Evolutionary conservation across 2,113 vertebrate species (phyloP).

Genomic region (Odontophorus gujanensis): DNA sequence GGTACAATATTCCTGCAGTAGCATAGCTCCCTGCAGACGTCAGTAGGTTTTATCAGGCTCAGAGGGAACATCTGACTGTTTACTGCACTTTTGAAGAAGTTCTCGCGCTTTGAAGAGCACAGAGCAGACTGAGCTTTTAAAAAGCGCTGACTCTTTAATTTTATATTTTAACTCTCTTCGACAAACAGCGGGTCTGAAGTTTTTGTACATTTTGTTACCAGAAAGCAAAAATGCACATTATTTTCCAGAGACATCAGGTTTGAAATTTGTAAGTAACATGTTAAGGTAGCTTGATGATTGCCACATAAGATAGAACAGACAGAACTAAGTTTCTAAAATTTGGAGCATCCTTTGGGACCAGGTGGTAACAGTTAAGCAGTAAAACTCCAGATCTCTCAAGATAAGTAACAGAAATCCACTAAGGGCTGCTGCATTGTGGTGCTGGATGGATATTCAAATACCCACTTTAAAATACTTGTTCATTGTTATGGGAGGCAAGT

Average conservation of each 20-base stretch:
- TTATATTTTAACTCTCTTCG: neutral
- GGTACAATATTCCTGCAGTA: neutral
- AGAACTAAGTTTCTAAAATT: neutral
- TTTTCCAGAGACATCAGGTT: neutral
- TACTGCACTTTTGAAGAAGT: neutral
- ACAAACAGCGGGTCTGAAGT: neutral
- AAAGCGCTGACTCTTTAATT: neutral
- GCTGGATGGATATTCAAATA: neutral
- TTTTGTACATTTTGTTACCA: neutral
- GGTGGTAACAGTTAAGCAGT: neutral
- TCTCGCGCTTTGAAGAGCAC: neutral
- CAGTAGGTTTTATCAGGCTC: conserved; percentile 32
- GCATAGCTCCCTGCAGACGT: conserved; percentile 31
- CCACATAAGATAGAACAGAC: neutral
- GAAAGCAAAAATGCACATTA: neutral
- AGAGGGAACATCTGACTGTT: neutral
- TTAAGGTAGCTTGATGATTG: neutral
- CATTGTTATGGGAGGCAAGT: conserved; percentile 34
- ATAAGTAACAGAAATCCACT: neutral
- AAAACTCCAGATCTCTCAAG: neutral
- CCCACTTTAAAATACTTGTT: neutral
- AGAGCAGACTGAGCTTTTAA: neutral
- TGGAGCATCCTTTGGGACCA: neutral
- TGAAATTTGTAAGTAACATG: neutral
- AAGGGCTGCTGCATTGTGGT: neutral